These are phyloP conservation scores for Porites lutea DNA, from an alignment of 64 coral and sea anemone species.

Conservation along the genomic window DNA sequence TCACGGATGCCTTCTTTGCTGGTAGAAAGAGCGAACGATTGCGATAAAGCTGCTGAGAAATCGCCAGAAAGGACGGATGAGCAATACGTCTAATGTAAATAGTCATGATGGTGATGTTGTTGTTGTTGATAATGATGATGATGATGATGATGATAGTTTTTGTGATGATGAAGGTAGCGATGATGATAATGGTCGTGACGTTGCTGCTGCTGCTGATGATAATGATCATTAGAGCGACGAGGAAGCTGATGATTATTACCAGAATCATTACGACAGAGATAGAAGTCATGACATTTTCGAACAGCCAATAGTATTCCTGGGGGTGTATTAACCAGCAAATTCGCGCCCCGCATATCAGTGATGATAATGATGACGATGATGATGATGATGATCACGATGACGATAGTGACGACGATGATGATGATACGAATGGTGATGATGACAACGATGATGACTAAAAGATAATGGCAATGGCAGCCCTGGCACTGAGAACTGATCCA, in stretches of 20 bases:
- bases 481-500: too few species aligned
- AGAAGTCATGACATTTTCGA: too few species aligned
- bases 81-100: not conserved
- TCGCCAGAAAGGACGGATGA: not conserved
- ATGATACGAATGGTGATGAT: too few species aligned
- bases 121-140: not conserved
- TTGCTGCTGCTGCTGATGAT: not conserved
- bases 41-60: not conserved
- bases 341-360: too few species aligned
- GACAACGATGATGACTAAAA: too few species aligned
- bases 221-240: not conserved
- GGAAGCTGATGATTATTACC: not conserved
- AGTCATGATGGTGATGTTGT: not conserved
- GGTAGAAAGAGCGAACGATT: not conserved
- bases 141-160: not conserved
- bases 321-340: too few species aligned
- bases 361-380: too few species aligned
- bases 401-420: too few species aligned
- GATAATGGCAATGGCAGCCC: too few species aligned
- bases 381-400: too few species aligned
- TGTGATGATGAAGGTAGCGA: not conserved
- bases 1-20: not conserved
- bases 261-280: too few species aligned
- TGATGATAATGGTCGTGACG: not conserved
- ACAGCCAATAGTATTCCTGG: too few species aligned